Base-by-base conservation (phyloP, 1,140 invertebrate genomes). In the Hylaeus anthracinus region DNA sequence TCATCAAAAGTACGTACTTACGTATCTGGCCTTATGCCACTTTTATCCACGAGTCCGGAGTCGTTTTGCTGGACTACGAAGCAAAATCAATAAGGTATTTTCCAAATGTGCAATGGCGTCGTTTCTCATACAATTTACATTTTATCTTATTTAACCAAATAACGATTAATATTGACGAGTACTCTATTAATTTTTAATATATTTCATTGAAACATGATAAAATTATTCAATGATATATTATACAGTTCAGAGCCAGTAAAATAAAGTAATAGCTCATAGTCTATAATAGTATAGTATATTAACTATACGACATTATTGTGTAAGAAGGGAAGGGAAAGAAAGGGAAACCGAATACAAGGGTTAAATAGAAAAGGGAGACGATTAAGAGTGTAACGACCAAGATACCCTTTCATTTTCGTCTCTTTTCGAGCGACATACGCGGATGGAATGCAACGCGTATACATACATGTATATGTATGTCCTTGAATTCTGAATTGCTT, bases 381-480 rank as follows among this genome's bases (percentile, higher is more conserved):
- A 5, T 26, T 58, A 58, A 63, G 51, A 61, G 60, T 74, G 84
- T 69, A 71, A 71, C 70, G 70, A 53, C 41, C 73, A 78, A 86
- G 71, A 39, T 77, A 79, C 37, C 58, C 26, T 43, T 45, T 45
- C 10, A n/a, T 60, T 41, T 58, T 60, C 14, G 53, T 76, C 41
- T 81, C 53, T 74, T 69, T 66, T 51, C 12, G 53, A 45, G 48
- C 60, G 37, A 75, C 43, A 56, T 66, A 71, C 61, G 67, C 26
- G 55, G 71, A 81, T 78, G 60, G 61, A 79, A 56, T 12, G n/a
- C 56, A n/a, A 70, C 65, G 53, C 65, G 26, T 26, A 26, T 26
- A 26, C 26, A 26, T 26, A 26, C 26, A 26, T 26, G 64, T 66
- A 26, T 26, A 26, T 56, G 48, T 48, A 61, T 37, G 66, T 71